These are phyloP conservation scores for Ferdinandea cuprea DNA, from an alignment of 2,888 invertebrate species.

Conservation along the genomic window DNA sequence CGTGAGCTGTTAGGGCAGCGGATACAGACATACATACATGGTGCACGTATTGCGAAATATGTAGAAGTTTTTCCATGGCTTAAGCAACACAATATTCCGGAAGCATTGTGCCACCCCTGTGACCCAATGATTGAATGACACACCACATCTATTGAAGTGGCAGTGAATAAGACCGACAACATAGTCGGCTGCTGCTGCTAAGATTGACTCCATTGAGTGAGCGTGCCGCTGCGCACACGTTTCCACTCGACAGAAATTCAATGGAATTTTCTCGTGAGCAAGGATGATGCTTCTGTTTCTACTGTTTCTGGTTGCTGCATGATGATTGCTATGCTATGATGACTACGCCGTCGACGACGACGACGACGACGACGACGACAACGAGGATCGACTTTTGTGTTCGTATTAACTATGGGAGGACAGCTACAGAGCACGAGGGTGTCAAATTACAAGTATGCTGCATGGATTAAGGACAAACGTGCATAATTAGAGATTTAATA, in stretches of 20 bases:
- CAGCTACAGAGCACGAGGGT: slow-evolving; percentile 36
- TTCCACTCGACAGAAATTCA: slow-evolving; percentile 65
- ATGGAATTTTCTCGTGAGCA: slow-evolving; percentile 64
- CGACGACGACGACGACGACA: background rate
- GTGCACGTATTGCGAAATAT: slow-evolving; percentile 36
- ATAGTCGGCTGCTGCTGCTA: slow-evolving; percentile 32
- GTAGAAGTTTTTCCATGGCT: slow-evolving; percentile 30
- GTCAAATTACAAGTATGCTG: slow-evolving; percentile 54
- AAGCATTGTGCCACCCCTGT: slow-evolving; percentile 40
- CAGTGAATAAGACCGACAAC: slow-evolving; percentile 26
- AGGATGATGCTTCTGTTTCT: background rate
- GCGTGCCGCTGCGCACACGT: slow-evolving; percentile 71
- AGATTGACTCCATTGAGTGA: slow-evolving; percentile 48
- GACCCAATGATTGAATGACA: slow-evolving; percentile 69
- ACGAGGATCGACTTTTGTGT: slow-evolving; percentile 45
- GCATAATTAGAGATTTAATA: slow-evolving; percentile 56
- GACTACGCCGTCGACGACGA: slow-evolving; percentile 12
- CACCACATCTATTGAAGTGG: slow-evolving; percentile 55
- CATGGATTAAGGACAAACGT: slow-evolving; percentile 49
- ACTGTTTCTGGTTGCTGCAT: slow-evolving; percentile 45
- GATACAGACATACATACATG: too few relatives aligned
- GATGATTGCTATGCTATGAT: too few relatives aligned
- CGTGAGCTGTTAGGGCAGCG: slow-evolving; percentile 34
- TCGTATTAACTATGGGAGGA: slow-evolving; percentile 33
- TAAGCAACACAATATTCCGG: slow-evolving; percentile 24